Base-by-base conservation (phyloP, 2,113 vertebrate genomes). In the Porphyrio hochstetteri region DNA sequence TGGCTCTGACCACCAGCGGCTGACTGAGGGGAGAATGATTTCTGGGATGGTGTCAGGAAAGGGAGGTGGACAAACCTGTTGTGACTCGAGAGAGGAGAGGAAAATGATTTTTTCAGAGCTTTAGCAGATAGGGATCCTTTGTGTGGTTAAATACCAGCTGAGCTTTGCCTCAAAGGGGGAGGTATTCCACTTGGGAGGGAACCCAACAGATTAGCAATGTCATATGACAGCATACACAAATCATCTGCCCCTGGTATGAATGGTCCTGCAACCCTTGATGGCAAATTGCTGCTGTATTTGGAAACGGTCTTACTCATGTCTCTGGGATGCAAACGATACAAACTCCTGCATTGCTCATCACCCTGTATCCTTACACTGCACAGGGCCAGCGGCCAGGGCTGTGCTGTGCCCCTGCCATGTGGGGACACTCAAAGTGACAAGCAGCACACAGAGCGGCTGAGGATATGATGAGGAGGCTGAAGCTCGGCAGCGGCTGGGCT, bases 371-470 rank as follows among this genome's bases (percentile, higher is more conserved):
- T 70, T n/a, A 82, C 1, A 2, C 42, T 13, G 19, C 53, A 1
- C 0, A 35, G 68, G 72, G 74, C 12, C 63, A 6, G 38, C 36
- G 36, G 46, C 18, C 50, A 38, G 64, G 36, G 10, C 56, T 4
- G 5, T 1, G 63, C 21, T 9, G 44, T 55, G 40, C 31, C 67
- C 10, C 44, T 64, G 81, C 50, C 35, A 3, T 1, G 14, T 4
- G 60, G 61, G 48, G 70, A 83, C 0, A 1, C 24, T 1, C 13
- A 7, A 8, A 64, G 52, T 25, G 82, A 75, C 63, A 36, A 33
- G 9, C 13, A 7, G 31, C 24, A 7, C 16, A 1, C 1, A 2
- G 61, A 14, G 3, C 0, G 7, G 38, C 20, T 10, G 56, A 36
- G 38, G 63, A 27, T 36, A 27, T 8, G 50, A 19, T 31, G 61